These are phyloP conservation scores for Nemurella pictetii DNA, from an alignment of 2,888 invertebrate genomes.

Conservation along the genomic window DNA sequence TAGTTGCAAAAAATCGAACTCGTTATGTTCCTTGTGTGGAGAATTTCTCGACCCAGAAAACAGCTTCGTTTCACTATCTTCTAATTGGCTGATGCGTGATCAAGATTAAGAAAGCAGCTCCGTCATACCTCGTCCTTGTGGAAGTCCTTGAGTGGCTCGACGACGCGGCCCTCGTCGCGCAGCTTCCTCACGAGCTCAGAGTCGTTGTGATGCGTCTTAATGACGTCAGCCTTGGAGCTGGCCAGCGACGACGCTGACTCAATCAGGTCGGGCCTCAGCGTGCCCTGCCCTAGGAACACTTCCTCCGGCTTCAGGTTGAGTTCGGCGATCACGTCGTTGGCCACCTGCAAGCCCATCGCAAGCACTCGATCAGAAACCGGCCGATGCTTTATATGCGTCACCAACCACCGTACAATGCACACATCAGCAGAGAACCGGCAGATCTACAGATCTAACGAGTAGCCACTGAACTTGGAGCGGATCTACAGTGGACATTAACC, in stretches of 20 bases:
- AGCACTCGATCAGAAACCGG: too few relatives aligned
- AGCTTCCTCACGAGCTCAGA: constrained; percentile 85
- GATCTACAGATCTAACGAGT: too few relatives aligned
- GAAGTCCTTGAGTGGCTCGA: constrained; percentile 98
- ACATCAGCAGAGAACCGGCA: too few relatives aligned
- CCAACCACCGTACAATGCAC: too few relatives aligned
- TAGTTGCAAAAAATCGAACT: too few relatives aligned
- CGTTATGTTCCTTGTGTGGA: too few relatives aligned
- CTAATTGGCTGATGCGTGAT: too few relatives aligned
- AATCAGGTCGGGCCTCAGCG: constrained; percentile 95
- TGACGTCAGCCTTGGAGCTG: constrained; percentile 88
- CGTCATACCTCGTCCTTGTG: constrained; percentile 91
- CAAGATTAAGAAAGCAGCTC: background rate
- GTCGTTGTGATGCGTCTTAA: constrained; percentile 99
- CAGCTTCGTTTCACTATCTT: too few relatives aligned
- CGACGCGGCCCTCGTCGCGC: constrained; percentile 75
- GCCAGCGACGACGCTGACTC: constrained; percentile 91
- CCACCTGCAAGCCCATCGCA: constrained; percentile 62
- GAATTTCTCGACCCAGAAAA: too few relatives aligned
- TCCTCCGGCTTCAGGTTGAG: constrained; percentile 89
- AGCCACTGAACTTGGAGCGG: too few relatives aligned
- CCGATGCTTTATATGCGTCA: too few relatives aligned
- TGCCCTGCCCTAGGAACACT: constrained; percentile 92
- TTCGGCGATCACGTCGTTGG: constrained; percentile 85
- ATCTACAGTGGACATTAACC: too few relatives aligned